These are phyloP conservation scores for Drosophila sordidapex DNA, from an alignment of 2,888 invertebrate genomes.

Conservation along the genomic window DNA sequence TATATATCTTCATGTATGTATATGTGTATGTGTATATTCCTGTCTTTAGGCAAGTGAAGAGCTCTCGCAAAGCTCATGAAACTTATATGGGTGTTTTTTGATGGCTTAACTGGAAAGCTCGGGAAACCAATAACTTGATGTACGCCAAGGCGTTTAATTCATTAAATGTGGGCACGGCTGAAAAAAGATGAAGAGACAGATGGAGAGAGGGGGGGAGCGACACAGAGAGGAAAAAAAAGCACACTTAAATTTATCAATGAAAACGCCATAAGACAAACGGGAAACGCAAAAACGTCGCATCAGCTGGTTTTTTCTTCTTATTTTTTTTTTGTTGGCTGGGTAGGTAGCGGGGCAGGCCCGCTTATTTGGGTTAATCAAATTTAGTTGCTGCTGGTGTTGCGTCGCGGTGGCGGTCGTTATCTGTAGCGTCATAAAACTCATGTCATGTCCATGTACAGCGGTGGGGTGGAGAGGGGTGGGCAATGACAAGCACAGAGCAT, in stretches of 20 bases:
- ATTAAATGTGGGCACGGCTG: conserved; percentile 17
- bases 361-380: conserved; percentile 77
- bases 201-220: background rate
- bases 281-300: conserved; percentile 25
- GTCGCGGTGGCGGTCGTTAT: conserved; percentile 36
- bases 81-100: conserved; percentile 36
- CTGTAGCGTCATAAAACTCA: conserved; percentile 50
- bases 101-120: conserved; percentile 44
- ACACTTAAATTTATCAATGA: conserved; percentile 66
- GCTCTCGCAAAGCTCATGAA: conserved; percentile 31
- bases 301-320: conserved; percentile 20
- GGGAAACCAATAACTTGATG: conserved; percentile 36
- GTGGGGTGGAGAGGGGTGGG: background rate
- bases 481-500: conserved; percentile 38
- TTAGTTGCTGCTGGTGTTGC: conserved; percentile 45
- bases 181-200: background rate
- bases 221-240: conserved; percentile 2
- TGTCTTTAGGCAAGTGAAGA: conserved; percentile 14
- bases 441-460: conserved; percentile 40
- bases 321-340: background rate
- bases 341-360: conserved; percentile 20
- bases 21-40: background rate
- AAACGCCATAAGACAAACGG: conserved; percentile 27
- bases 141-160: conserved; percentile 20
- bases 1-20: background rate